A percentile compares a stretch with the other conserved stretches of the same genome.
phyloP scores from a whole-genome alignment of 2,888 invertebrate genomes.

The Eudasyphora cyanicolor region DNA sequence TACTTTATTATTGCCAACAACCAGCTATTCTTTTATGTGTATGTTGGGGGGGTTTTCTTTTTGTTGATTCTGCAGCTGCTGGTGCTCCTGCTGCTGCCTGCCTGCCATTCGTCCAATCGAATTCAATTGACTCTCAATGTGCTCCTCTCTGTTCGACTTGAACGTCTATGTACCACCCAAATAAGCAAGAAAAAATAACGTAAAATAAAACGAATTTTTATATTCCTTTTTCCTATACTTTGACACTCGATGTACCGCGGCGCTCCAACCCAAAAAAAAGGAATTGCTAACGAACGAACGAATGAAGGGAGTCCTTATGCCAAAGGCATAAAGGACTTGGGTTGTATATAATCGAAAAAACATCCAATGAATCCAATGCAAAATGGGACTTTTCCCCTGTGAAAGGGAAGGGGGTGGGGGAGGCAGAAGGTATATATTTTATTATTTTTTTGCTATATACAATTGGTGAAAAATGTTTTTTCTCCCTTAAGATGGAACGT shows the following conservation, averaged over 20 bases:
- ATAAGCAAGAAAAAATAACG: conserved; percentile 56
- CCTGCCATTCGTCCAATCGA: conserved; percentile 74
- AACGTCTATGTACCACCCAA: conserved; percentile 36
- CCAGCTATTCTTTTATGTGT: conserved; percentile 44
- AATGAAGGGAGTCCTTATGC: conserved; percentile 23
- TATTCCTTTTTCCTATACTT: conserved; percentile 58
- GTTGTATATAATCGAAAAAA: conserved; percentile 65
- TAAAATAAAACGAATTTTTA: conserved; percentile 53
- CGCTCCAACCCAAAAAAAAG: conserved; percentile 62
- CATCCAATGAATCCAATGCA: conserved; percentile 66
- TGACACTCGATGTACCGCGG: conserved; percentile 51
- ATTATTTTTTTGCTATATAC: conserved; percentile 51
- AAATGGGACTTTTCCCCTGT: background rate
- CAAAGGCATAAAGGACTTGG: background rate
- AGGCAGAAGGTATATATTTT: conserved; percentile 34
- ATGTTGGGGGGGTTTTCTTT: background rate
- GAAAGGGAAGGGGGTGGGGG: background rate
- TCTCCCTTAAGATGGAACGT: conserved; percentile 19
- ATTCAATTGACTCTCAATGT: conserved; percentile 79
- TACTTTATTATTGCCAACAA: conserved; percentile 60
- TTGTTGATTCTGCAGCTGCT: conserved; percentile 5
- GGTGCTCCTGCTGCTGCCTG: conserved; percentile 43
- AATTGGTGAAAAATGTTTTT: conserved; percentile 45
- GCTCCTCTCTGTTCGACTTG: conserved; percentile 62
- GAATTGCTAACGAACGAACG: conserved; percentile 19